These are phyloP conservation scores for Pollenia labialis DNA, from an alignment of 2,888 invertebrate genomes.

Conservation along the genomic window DNA sequence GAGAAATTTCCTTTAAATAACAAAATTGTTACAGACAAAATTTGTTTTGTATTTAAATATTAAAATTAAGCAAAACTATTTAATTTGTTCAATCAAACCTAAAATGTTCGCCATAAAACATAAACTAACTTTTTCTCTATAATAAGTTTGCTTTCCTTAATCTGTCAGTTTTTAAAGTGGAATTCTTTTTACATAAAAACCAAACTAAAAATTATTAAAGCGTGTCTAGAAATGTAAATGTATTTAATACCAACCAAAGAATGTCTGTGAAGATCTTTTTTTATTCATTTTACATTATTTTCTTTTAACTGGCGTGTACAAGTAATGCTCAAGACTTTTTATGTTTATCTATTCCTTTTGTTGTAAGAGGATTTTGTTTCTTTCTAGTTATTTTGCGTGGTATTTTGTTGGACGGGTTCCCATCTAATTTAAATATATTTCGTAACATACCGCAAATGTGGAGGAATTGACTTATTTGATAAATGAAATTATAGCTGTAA, in stretches of 20 bases:
- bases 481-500: too few relatives aligned
- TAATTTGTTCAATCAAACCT: too few relatives aligned
- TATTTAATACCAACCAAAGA: too few relatives aligned
- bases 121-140: neutral
- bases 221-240: neutral
- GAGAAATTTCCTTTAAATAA: too few relatives aligned
- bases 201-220: too few relatives aligned
- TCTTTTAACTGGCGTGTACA: constrained; percentile 9
- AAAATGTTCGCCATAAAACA: too few relatives aligned
- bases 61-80: too few relatives aligned
- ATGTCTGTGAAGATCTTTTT: constrained; percentile 30
- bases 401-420: neutral
- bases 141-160: neutral
- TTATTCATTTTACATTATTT: constrained; percentile 2
- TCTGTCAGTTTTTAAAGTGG: neutral
- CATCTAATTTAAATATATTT: neutral
- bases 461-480: too few relatives aligned
- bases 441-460: too few relatives aligned
- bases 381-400: neutral
- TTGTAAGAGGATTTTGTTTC: constrained; percentile 13
- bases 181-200: neutral
- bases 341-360: constrained; percentile 9
- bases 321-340: constrained; percentile 26
- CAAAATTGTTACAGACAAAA: too few relatives aligned
- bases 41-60: too few relatives aligned